Percentiles rank a stretch among this genome's conserved stretches.
Evolutionary conservation across 1,140 invertebrate genomes (phyloP).

Genomic region (Acromyrmex heyeri): DNA sequence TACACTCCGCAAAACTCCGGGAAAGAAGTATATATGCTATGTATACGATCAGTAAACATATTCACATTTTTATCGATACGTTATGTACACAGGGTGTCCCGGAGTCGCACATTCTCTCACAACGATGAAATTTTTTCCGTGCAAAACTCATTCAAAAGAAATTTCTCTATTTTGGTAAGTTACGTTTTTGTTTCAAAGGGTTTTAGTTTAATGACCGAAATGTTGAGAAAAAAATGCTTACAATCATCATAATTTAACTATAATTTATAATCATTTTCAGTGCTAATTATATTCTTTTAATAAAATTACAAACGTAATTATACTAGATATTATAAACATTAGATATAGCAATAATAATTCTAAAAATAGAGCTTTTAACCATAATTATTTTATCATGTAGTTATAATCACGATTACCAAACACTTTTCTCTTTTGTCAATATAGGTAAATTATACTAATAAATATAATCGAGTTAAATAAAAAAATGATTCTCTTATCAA

Average conservation of each 20-base stretch:
- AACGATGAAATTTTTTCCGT: neutral
- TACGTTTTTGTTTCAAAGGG: neutral
- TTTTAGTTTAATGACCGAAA: neutral
- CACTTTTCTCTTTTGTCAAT: no score
- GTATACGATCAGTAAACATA: conserved; percentile 58
- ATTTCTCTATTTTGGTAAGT: neutral
- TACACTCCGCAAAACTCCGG: neutral
- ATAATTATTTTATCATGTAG: no score
- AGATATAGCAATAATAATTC: no score
- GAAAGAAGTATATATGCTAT: conserved; percentile 23
- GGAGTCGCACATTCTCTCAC: neutral
- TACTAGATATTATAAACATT: no score
- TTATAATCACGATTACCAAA: no score
- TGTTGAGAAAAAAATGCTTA: no score
- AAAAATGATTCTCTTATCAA: conserved; percentile 1
- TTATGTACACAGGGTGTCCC: conserved; percentile 26
- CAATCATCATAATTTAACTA: no score
- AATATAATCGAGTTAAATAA: neutral
- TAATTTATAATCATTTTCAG: no score
- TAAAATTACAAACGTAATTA: no score
- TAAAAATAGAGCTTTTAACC: no score
- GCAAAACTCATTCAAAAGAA: neutral
- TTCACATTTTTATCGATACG: conserved; percentile 60
- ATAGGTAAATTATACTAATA: neutral
- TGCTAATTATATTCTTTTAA: no score